A percentile compares a stretch with the other conserved stretches of the same genome.
These are phyloP conservation scores for Anser brachyrhynchus DNA, from an alignment of 2,113 vertebrate genomes.

Conservation along the genomic window DNA sequence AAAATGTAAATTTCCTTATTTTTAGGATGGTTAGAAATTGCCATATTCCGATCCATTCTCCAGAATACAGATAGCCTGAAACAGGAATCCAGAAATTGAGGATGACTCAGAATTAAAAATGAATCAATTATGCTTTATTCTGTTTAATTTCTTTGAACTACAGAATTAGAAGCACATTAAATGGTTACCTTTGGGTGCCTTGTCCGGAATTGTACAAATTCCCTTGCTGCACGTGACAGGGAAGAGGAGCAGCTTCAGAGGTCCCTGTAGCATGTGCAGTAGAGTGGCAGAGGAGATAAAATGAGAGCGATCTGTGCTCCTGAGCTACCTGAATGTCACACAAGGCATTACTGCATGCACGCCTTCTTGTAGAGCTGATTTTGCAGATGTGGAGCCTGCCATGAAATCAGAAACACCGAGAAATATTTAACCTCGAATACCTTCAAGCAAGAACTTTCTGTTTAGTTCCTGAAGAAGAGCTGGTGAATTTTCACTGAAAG, in stretches of 20 bases:
- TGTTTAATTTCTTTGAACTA: background rate
- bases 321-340: background rate
- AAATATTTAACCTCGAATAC: background rate
- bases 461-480: background rate
- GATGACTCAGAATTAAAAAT: conserved; percentile 27
- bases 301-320: background rate
- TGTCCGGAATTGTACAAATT: background rate
- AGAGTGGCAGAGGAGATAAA: background rate
- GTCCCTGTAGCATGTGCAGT: background rate
- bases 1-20: background rate
- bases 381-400: background rate
- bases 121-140: background rate
- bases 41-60: background rate
- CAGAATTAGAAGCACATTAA: background rate
- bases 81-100: background rate
- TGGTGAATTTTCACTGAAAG: conserved; percentile 41
- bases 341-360: background rate
- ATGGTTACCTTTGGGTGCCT: too few relatives aligned
- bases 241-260: background rate
- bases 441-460: conserved; percentile 13
- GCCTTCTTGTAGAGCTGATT: background rate
- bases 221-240: fast-evolving
- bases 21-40: background rate
- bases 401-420: background rate
- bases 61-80: background rate